Evolutionary conservation across 2,113 vertebrate species (phyloP).

Genomic region (Paratilapia polleni): DNA sequence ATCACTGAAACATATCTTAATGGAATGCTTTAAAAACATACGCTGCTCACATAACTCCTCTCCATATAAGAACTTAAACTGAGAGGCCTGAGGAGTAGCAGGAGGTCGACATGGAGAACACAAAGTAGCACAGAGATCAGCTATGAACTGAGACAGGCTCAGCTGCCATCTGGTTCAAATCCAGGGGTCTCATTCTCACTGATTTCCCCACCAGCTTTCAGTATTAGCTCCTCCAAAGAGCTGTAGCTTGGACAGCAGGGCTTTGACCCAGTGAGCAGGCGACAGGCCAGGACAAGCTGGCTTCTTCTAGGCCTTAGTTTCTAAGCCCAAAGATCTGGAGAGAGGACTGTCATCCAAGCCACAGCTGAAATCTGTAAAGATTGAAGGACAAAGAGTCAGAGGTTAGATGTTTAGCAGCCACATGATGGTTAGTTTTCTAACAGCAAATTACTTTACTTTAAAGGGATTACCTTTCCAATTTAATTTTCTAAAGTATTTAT

Average conservation of each 20-base stretch:
- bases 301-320: neutral
- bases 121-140: conserved; percentile 27
- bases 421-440: neutral
- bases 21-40: conserved; percentile 8
- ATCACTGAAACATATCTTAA: conserved; percentile 16
- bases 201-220: conserved; percentile 26
- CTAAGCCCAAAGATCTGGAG: neutral
- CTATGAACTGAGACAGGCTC: conserved; percentile 25
- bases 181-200: conserved; percentile 46
- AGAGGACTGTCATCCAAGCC: conserved; percentile 5
- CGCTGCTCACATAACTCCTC: neutral
- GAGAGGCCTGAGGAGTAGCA: conserved; percentile 5
- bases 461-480: neutral
- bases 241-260: conserved; percentile 47
- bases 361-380: conserved; percentile 29
- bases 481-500: too few relatives aligned
- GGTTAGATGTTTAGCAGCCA: neutral
- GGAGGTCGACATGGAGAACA: neutral
- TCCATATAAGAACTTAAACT: conserved; percentile 15
- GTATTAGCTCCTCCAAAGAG: conserved; percentile 48
- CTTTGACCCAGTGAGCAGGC: conserved; percentile 51
- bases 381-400: conserved; percentile 5
- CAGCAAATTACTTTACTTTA: neutral
- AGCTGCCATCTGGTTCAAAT: conserved; percentile 58
- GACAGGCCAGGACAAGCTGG: conserved; percentile 25